Conservation (phyloP, 1,140 invertebrate genomes). For the Conus ventricosus region DNA sequence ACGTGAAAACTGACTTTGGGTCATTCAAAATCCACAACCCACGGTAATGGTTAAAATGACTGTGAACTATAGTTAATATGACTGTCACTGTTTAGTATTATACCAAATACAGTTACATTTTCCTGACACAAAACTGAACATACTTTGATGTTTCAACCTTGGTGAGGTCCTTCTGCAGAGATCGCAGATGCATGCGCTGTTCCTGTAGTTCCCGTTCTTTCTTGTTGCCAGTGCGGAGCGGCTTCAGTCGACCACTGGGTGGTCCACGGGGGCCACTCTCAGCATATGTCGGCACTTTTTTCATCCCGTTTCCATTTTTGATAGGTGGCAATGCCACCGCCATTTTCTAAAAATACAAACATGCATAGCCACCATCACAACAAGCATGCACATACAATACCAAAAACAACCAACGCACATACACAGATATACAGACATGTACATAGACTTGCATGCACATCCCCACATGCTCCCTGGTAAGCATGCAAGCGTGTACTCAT, state of each 20-base stretch:
- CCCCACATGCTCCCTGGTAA: too few relatives aligned
- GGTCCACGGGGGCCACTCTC: slow-evolving; percentile 24
- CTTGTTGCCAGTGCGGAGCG: slow-evolving; percentile 54
- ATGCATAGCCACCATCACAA: background rate
- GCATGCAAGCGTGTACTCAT: too few relatives aligned
- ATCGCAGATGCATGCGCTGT: slow-evolving; percentile 40
- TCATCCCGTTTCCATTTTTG: slow-evolving; percentile 33
- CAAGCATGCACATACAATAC: background rate
- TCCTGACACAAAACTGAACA: background rate
- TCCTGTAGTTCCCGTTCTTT: slow-evolving; percentile 52
- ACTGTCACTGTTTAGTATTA: too few relatives aligned
- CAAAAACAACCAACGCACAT: background rate
- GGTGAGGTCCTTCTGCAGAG: slow-evolving; percentile 27
- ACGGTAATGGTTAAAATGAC: too few relatives aligned
- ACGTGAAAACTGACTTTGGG: too few relatives aligned
- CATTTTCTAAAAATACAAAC: slow-evolving; percentile 51
- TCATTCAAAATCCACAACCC: too few relatives aligned
- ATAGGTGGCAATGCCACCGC: slow-evolving; percentile 65
- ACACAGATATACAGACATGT: slow-evolving; percentile 11
- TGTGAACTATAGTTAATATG: too few relatives aligned
- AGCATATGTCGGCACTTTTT: slow-evolving; percentile 19
- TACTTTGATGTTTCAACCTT: slow-evolving; percentile 39
- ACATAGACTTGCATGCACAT: too few relatives aligned
- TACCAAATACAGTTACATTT: too few relatives aligned
- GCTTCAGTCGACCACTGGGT: slow-evolving; percentile 54